Conservation (phyloP, 2,113 vertebrate species). For the Gila orcuttii region DNA sequence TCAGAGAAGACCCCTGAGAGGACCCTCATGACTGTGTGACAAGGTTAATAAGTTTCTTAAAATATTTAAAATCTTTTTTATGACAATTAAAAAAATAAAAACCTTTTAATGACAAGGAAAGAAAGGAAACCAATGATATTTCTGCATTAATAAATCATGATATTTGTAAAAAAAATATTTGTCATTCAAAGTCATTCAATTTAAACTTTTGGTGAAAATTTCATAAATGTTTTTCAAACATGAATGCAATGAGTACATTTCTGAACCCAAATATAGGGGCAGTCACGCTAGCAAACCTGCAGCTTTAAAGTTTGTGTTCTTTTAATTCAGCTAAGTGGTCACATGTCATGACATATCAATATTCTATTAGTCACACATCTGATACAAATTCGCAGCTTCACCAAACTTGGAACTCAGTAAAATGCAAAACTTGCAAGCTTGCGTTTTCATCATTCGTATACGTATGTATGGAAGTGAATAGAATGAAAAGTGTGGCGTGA, state of each 20-base stretch:
- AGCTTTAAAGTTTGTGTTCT: background rate
- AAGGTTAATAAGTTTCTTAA: background rate
- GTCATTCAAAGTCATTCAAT: too few relatives aligned
- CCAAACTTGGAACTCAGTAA: too few relatives aligned
- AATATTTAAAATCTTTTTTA: background rate
- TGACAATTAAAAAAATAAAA: too few relatives aligned
- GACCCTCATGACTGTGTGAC: background rate
- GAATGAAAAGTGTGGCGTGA: background rate
- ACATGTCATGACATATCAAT: background rate
- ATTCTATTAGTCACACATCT: background rate
- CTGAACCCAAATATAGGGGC: too few relatives aligned
- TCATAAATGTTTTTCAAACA: too few relatives aligned
- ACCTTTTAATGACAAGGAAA: too few relatives aligned
- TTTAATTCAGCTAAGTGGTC: background rate
- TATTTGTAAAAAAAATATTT: background rate
- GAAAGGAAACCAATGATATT: background rate
- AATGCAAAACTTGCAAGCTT: background rate
- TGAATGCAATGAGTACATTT: too few relatives aligned
- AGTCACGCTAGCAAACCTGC: too few relatives aligned
- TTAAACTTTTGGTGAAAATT: too few relatives aligned
- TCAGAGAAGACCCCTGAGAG: background rate
- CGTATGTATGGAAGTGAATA: background rate
- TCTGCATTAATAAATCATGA: background rate
- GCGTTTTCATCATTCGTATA: background rate
- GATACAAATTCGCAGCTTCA: too few relatives aligned